A percentile compares a stretch with the other conserved stretches of the same genome.
Evolutionary conservation across 2,113 vertebrate species (phyloP).

Genomic region (Chroicocephalus ridibundus): DNA sequence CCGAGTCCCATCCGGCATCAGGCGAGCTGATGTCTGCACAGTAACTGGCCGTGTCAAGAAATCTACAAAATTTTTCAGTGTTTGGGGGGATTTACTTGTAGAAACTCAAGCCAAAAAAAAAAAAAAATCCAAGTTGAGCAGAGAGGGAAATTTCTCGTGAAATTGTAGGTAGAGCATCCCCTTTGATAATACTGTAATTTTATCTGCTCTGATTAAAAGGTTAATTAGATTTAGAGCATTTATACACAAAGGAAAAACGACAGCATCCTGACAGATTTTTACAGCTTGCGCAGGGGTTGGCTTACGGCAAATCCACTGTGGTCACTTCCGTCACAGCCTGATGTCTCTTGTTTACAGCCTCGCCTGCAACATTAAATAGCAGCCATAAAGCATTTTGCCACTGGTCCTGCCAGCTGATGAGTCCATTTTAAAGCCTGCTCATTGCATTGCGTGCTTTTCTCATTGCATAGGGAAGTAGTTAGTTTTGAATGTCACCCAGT

Average conservation of each 20-base stretch:
- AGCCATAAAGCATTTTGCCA: slow-evolving; percentile 22
- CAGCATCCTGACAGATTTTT: neutral
- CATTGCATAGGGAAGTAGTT: slow-evolving; percentile 29
- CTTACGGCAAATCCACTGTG: neutral
- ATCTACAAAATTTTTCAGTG: neutral
- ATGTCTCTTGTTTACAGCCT: slow-evolving; percentile 2
- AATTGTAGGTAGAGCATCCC: neutral
- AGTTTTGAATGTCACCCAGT: slow-evolving; percentile 56
- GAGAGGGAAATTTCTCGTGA: neutral
- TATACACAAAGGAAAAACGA: neutral
- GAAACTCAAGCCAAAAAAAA: neutral
- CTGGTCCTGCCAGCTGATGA: slow-evolving; percentile 17
- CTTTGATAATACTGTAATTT: neutral
- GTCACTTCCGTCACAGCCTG: neutral
- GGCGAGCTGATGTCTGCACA: neutral
- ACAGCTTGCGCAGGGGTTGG: neutral
- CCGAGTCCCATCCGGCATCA: neutral
- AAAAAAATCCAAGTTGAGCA: neutral
- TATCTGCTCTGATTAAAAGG: slow-evolving; percentile 25
- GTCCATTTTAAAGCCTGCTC: slow-evolving; percentile 16
- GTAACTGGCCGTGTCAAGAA: neutral
- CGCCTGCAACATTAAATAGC: neutral
- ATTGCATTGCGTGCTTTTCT: neutral
- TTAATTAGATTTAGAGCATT: slow-evolving; percentile 34
- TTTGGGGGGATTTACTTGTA: neutral